Percentiles rank a stretch among this genome's conserved stretches.
phyloP scores from a whole-genome alignment of 2,797 vertebrate species.

The Dryobates pubescens region DNA sequence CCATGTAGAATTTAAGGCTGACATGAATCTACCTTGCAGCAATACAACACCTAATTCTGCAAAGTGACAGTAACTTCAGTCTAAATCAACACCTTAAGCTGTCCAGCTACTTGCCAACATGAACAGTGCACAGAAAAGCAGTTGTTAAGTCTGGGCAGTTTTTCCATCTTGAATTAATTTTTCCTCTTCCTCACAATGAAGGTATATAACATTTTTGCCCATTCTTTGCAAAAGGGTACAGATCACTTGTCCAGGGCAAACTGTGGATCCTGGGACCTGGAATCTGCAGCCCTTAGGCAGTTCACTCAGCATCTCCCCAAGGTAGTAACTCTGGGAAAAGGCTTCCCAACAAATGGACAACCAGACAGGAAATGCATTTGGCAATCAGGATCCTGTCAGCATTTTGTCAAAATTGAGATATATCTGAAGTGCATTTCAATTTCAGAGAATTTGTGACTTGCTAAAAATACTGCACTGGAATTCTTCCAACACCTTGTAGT shows the following conservation, averaged over 20 bases:
- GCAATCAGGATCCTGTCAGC: background rate
- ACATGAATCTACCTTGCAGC: background rate
- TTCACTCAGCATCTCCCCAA: background rate
- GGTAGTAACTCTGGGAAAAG: background rate
- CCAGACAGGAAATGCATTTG: background rate
- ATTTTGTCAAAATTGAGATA: background rate
- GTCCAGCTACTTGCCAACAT: background rate
- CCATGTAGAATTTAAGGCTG: background rate
- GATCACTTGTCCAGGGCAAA: background rate
- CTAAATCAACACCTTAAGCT: background rate
- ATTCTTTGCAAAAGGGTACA: background rate
- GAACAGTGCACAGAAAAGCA: background rate
- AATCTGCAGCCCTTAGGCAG: background rate
- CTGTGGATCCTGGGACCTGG: background rate
- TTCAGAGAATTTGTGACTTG: slow-evolving; percentile 13
- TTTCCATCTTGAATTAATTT: background rate
- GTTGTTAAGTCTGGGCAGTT: background rate
- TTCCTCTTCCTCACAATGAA: background rate
- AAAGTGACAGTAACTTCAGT: background rate
- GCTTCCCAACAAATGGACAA: background rate
- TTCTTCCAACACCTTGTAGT: background rate
- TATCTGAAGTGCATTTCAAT: background rate
- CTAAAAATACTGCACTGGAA: background rate
- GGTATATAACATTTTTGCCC: background rate
- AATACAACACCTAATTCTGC: background rate